phyloP scores from a whole-genome alignment of 1,140 invertebrate genomes.

The Papilio xuthus region DNA sequence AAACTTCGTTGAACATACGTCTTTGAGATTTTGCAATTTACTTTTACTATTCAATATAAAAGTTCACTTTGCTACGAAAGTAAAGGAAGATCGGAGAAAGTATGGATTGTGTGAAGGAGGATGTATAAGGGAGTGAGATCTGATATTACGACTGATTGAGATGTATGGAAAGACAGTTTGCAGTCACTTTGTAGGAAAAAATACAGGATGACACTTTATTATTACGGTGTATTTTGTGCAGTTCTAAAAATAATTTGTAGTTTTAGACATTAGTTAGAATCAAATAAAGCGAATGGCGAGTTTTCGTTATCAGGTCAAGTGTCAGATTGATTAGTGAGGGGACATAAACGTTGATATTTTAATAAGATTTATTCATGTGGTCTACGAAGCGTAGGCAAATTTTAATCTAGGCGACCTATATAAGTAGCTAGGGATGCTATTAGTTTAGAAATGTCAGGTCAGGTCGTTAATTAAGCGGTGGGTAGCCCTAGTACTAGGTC shows the following conservation, averaged over 20 bases:
- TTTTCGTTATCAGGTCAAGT: too few relatives aligned
- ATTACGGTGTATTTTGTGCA: background rate
- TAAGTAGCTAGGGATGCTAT: background rate
- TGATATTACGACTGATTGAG: background rate
- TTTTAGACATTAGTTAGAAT: too few relatives aligned
- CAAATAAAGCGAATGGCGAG: background rate
- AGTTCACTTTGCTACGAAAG: background rate
- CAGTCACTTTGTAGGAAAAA: too few relatives aligned
- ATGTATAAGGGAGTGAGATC: background rate
- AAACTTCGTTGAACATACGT: conserved; percentile 4
- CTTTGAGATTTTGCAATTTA: background rate
- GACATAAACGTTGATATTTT: too few relatives aligned
- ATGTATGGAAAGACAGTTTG: too few relatives aligned
- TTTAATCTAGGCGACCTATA: background rate
- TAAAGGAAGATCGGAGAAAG: too few relatives aligned
- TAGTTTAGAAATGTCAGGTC: background rate
- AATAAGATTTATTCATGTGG: too few relatives aligned
- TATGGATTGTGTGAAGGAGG: too few relatives aligned
- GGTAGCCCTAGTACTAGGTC: background rate
- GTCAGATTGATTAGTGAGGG: too few relatives aligned
- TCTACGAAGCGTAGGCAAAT: background rate
- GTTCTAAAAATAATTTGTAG: too few relatives aligned
- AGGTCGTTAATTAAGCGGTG: conserved; percentile 9
- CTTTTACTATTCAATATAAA: background rate
- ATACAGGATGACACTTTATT: background rate